Evolutionary conservation across 2,888 invertebrate species (phyloP).

Genomic region (Temnothorax ravouxi): DNA sequence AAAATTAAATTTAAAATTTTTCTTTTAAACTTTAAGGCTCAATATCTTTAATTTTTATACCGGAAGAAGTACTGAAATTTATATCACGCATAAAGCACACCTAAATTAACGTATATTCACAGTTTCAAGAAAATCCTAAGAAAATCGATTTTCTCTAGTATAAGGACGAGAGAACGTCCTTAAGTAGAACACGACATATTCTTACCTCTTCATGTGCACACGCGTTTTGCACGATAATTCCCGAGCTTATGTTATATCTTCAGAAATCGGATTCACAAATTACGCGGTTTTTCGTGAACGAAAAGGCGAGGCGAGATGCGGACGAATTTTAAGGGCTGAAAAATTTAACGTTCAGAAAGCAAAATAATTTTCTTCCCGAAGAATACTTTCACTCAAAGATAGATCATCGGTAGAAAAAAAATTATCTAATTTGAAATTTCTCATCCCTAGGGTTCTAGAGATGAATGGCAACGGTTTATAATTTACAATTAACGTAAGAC

Average conservation of each 20-base stretch:
- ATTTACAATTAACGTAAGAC: neutral
- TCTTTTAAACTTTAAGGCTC: too few species aligned
- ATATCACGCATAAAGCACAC: too few species aligned
- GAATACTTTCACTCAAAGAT: neutral
- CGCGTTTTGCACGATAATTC: neutral
- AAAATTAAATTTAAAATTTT: too few species aligned
- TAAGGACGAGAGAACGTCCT: too few species aligned
- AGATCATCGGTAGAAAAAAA: neutral
- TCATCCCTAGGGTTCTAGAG: neutral
- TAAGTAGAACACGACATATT: neutral
- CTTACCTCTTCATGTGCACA: neutral
- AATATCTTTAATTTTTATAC: too few species aligned
- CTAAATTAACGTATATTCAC: too few species aligned
- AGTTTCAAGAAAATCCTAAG: too few species aligned
- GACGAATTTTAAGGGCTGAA: neutral
- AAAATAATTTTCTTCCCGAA: slow-evolving; percentile 4
- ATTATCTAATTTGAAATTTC: neutral
- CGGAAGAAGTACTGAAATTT: too few species aligned
- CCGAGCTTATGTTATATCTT: neutral
- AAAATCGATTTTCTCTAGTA: too few species aligned
- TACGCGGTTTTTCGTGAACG: neutral
- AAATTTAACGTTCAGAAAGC: neutral
- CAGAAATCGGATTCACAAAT: neutral
- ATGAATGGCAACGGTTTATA: neutral
- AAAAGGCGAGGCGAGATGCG: neutral